phyloP scores from a whole-genome alignment of 2,797 vertebrate species.

The Crenuchus spilurus region DNA sequence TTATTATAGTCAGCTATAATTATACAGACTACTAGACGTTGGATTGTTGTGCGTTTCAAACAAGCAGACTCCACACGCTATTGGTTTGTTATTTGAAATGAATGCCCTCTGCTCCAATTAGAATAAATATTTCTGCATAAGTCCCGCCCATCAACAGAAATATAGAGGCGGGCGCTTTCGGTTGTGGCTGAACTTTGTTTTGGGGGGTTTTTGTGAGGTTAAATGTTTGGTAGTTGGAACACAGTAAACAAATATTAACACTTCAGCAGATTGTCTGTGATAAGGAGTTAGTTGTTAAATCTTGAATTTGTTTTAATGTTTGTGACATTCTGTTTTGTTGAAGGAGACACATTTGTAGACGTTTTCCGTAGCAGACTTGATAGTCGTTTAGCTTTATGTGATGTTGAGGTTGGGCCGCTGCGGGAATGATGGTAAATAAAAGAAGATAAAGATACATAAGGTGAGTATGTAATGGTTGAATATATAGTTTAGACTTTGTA shows the following conservation, averaged over 20 bases:
- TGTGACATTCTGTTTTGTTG: neutral
- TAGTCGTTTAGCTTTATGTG: neutral
- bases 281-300: neutral
- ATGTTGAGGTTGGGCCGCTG: neutral
- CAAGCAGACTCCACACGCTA: constrained; percentile 29
- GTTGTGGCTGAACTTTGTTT: constrained; percentile 61
- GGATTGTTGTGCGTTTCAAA: constrained; percentile 29
- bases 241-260: neutral
- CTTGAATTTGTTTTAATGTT: neutral
- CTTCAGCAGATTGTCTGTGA: neutral
- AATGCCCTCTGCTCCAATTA: constrained; percentile 65
- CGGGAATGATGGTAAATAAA: neutral
- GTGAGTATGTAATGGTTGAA: neutral
- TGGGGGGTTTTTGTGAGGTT: constrained; percentile 3
- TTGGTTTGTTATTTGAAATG: constrained; percentile 23
- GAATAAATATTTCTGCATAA: neutral
- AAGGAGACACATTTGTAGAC: constrained; percentile 5
- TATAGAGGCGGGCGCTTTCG: constrained; percentile 76
- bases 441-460: neutral
- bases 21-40: neutral
- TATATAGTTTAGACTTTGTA: neutral
- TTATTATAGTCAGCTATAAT: too few relatives aligned
- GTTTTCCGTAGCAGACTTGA: constrained; percentile 15
- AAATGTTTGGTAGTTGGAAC: constrained; percentile 35
- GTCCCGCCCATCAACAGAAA: constrained; percentile 60